Conservation (phyloP, 2,797 vertebrate genomes). For the Buceros bicornis region DNA sequence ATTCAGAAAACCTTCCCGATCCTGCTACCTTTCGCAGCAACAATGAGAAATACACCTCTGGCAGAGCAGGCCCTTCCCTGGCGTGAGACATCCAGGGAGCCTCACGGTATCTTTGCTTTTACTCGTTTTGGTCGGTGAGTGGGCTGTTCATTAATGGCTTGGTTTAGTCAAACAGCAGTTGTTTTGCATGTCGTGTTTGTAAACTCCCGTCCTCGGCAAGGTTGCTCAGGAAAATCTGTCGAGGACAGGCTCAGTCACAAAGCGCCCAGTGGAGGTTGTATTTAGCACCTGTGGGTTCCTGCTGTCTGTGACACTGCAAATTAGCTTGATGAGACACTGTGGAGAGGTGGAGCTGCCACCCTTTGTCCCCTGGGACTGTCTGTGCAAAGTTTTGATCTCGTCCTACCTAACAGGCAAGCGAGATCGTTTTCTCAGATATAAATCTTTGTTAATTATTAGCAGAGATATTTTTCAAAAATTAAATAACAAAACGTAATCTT, state of each 20-base stretch:
- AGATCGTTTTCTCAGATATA: slow-evolving; percentile 36
- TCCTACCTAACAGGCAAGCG: slow-evolving; percentile 38
- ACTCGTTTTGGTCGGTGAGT: not conserved
- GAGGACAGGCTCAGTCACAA: not conserved
- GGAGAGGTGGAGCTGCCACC: not conserved
- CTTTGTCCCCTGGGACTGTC: not conserved
- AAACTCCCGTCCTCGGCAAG: not conserved
- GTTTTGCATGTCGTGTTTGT: rapidly evolving
- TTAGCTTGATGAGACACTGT: not conserved
- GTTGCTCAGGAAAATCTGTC: not conserved
- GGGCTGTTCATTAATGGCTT: not conserved
- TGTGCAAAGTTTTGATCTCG: slow-evolving; percentile 11
- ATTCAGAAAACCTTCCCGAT: not conserved
- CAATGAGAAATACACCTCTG: not conserved
- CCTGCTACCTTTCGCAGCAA: not conserved
- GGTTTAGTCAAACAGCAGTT: not conserved
- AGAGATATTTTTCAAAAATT: not conserved
- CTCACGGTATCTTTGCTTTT: not conserved
- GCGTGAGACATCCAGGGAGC: not conserved
- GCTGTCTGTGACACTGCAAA: slow-evolving; percentile 3
- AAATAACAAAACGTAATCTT: slow-evolving; percentile 25
- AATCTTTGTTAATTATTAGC: slow-evolving; percentile 31
- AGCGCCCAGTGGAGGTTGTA: not conserved
- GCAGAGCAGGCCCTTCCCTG: not conserved
- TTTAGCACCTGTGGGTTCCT: slow-evolving; percentile 16